Percentiles rank a stretch among this genome's conserved stretches.
Evolutionary conservation across 2,888 invertebrate genomes (phyloP).

Genomic region (Rhagonycha lutea): DNA sequence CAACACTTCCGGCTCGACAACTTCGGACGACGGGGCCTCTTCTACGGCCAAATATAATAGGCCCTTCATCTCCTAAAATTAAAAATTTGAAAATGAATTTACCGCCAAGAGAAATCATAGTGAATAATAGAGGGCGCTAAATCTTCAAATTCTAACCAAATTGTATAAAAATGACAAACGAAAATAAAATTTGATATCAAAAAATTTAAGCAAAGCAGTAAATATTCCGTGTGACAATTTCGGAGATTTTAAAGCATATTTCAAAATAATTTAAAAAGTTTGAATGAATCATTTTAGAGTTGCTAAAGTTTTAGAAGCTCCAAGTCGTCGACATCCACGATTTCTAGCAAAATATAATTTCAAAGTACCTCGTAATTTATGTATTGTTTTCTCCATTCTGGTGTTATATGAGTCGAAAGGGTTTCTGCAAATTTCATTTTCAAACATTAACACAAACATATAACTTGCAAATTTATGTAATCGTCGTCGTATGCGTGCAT

Average conservation of each 20-base stretch:
- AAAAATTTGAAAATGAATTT: constrained; percentile 5
- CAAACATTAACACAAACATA: background rate
- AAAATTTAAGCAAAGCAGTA: background rate
- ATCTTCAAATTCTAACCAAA: background rate
- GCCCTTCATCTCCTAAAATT: constrained; percentile 76
- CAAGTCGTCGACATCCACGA: background rate
- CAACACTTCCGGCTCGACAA: constrained; percentile 70
- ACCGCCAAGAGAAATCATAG: constrained; percentile 1
- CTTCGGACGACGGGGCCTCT: constrained; percentile 75
- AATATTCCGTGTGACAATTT: background rate
- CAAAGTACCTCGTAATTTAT: constrained; percentile 69
- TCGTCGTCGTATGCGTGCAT: constrained; percentile 4
- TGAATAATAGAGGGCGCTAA: background rate
- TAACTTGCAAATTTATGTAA: background rate
- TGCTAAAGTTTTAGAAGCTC: background rate
- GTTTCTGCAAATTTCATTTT: constrained; percentile 91
- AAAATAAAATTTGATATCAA: background rate
- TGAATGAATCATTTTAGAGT: background rate
- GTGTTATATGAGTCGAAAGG: constrained; percentile 84
- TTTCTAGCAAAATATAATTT: background rate
- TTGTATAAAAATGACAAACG: background rate
- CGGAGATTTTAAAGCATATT: background rate
- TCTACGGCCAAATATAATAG: constrained; percentile 81
- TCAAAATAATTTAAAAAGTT: background rate
- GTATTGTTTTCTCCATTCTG: constrained; percentile 91